phyloP scores from a whole-genome alignment of 2,113 vertebrate genomes.

The Gyps fulvus region DNA sequence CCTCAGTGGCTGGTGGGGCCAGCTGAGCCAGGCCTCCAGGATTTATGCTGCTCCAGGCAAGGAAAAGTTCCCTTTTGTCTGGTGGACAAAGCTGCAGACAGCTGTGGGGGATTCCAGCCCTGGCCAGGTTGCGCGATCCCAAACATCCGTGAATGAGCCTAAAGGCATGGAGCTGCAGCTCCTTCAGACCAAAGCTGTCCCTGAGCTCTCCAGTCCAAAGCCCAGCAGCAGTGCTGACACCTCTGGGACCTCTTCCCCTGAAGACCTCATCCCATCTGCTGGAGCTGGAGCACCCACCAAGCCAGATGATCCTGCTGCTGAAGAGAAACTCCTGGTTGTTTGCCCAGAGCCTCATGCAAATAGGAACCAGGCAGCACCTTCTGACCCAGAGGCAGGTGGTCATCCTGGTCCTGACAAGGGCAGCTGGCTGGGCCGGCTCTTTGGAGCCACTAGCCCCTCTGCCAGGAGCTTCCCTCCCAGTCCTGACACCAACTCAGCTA shows the following conservation, averaged over 20 bases:
- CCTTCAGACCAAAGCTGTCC: neutral
- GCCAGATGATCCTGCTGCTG: neutral
- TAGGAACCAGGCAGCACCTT: neutral
- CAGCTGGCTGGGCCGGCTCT: conserved; percentile 82
- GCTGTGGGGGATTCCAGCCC: neutral
- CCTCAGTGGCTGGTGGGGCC: conserved; percentile 68
- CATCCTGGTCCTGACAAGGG: neutral
- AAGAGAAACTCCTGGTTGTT: neutral
- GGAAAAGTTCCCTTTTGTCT: conserved; percentile 37
- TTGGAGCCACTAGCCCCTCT: conserved; percentile 72
- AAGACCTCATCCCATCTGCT: neutral
- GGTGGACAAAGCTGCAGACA: conserved; percentile 39
- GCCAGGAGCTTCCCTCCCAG: neutral
- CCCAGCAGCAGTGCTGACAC: neutral
- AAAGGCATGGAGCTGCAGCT: neutral
- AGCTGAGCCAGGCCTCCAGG: conserved; percentile 69
- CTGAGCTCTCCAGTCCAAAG: rapidly evolving
- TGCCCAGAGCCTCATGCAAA: neutral
- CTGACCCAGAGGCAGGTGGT: rapidly evolving
- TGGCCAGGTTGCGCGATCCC: rapidly evolving
- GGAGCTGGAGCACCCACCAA: neutral
- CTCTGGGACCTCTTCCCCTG: neutral
- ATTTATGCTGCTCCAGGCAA: conserved; percentile 40
- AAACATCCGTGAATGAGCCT: rapidly evolving
- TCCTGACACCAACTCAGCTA: neutral